Evolutionary conservation across 2,113 vertebrate genomes (phyloP), one percentile per base, ranked within the genome.

Genomic region (Dicaeum eximium): DNA sequence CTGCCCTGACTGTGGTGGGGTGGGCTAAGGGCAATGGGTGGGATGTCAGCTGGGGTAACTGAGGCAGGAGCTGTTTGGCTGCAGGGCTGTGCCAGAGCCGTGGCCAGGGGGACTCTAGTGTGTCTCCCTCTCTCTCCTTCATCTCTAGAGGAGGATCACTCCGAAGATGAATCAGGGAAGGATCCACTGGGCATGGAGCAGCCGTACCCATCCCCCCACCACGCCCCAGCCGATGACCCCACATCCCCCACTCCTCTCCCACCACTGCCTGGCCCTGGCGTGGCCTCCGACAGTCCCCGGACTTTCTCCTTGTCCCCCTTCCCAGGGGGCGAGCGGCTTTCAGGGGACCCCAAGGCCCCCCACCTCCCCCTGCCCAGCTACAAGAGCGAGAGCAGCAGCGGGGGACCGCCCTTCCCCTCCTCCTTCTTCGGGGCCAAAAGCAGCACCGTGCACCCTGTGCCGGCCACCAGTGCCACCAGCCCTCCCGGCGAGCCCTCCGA

Each of bases 281-380:
- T 88, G 80, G 92, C 97, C 69, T 97, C 98, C 0, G 98, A 99
- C 0, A 96, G 97, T 15, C 96, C 98, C 6, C 98, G 98, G 69
- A 98, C 98, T 79, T 99, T 99, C 93, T 98, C 99, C 0, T 94
- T 98, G 86, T 99, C 98, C 1, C 98, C 99, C 1, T 99, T 98
- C 95, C 98, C 98, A 0, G 93, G 96, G 64, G 91, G 73, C 0
- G 99, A 99, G 70, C 98, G 98, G 66, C 97, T 98, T 56, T 90
- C 97, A 0, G 98, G 96, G 51, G 99, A 99, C 20, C 96, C 99
- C 95, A 99, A 98, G 92, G 16, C 58, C n/a, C 45, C 91, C 9
- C 98, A 98, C 47, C 96, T 99, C 70, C 97, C 98, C 1, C 98
- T 98, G 2, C 98, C 99, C 0, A 40, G 98, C 86, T 99, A 98